Evolutionary conservation across 2,113 vertebrate species (phyloP).

Genomic region (Oenanthe melanoleuca): DNA sequence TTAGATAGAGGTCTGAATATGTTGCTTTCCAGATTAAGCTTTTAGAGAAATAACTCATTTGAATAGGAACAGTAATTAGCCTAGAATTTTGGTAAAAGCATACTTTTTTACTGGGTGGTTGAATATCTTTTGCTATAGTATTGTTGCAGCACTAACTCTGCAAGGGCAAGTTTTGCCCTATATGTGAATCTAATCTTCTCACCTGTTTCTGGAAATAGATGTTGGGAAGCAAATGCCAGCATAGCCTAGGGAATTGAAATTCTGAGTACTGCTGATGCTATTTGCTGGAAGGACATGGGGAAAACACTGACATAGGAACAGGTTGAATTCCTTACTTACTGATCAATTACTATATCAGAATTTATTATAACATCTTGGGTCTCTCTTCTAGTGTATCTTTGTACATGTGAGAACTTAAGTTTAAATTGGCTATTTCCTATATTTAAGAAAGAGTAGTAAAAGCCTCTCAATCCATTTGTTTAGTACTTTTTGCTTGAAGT

Average conservation of each 20-base stretch:
- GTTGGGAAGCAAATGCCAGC: neutral
- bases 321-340: neutral
- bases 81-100: neutral
- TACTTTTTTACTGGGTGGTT: neutral
- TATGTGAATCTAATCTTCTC: neutral
- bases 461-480: neutral
- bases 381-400: neutral
- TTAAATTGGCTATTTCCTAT: slow-evolving; percentile 29
- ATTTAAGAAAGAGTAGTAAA: neutral
- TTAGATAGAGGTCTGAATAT: neutral
- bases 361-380: neutral
- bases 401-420: neutral
- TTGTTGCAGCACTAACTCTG: neutral
- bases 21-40: neutral
- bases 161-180: neutral
- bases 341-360: neutral
- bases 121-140: neutral
- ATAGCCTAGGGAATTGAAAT: accelerated
- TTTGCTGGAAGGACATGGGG: neutral
- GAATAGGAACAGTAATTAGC: neutral
- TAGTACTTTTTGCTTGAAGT: neutral
- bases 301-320: neutral
- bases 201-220: neutral
- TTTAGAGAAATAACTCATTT: neutral
- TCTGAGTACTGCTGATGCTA: neutral